phyloP scores from a whole-genome alignment of 2,888 invertebrate species.

The Eledone cirrhosa region DNA sequence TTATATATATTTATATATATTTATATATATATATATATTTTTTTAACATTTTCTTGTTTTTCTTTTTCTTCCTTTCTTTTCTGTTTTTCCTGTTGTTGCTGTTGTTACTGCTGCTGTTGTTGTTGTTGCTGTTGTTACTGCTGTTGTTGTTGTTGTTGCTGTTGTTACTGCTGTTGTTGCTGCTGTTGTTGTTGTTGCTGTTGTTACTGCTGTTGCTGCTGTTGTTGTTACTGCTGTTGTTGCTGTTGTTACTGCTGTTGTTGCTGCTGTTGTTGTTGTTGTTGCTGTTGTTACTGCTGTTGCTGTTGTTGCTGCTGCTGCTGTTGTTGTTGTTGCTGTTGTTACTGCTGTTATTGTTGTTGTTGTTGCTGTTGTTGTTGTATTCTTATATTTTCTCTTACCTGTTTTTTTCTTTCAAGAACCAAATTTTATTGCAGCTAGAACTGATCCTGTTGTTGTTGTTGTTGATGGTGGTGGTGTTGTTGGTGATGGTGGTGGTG shows the following conservation, averaged over 20 bases:
- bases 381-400: no score
- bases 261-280: not conserved
- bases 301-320: not conserved
- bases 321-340: not conserved
- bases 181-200: slow-evolving; percentile 33
- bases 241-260: not conserved
- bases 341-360: slow-evolving; percentile 13
- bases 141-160: slow-evolving; percentile 37
- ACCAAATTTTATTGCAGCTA: no score
- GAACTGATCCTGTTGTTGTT: no score
- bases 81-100: no score
- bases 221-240: not conserved
- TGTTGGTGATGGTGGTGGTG: no score
- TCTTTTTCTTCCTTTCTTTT: no score
- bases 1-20: no score
- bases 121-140: slow-evolving; percentile 39
- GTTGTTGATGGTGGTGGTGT: no score
- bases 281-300: not conserved
- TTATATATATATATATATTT: no score
- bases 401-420: slow-evolving; percentile 13
- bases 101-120: slow-evolving; percentile 37
- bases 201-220: not conserved
- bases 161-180: slow-evolving; percentile 37
- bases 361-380: no score
- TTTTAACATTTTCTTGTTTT: no score